phyloP scores from a whole-genome alignment of 2,888 invertebrate genomes.

The Drosophila bunnanda region DNA sequence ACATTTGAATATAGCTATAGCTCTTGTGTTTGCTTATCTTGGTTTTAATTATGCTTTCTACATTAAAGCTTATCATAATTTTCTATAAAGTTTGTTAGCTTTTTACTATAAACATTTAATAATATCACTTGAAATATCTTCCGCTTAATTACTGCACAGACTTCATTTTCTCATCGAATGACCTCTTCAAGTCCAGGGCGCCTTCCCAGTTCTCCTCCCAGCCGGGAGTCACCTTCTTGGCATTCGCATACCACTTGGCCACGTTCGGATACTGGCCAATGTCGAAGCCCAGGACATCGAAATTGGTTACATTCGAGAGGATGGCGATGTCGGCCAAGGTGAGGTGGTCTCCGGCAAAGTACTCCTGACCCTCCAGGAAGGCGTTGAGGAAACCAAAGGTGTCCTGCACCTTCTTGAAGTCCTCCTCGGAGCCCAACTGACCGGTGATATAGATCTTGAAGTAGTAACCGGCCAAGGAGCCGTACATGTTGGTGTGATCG shows the following conservation, averaged over 20 bases:
- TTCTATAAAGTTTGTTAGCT: background rate
- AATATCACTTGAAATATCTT: background rate
- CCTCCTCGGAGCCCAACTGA: conserved; percentile 43
- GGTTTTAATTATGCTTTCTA: background rate
- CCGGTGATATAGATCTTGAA: conserved; percentile 24
- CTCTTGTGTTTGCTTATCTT: background rate
- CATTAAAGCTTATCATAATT: background rate
- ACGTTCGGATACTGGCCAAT: conserved; percentile 45
- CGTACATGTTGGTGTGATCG: conserved; percentile 42
- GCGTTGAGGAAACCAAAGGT: conserved; percentile 49
- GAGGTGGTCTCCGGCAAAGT: conserved; percentile 88
- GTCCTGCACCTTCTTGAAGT: conserved; percentile 41
- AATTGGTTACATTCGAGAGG: conserved; percentile 84
- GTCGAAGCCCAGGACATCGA: conserved; percentile 32
- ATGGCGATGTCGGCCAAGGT: conserved; percentile 91
- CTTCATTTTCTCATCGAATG: conserved; percentile 65
- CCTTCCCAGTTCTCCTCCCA: conserved; percentile 85
- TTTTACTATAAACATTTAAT: background rate
- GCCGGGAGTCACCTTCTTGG: conserved; percentile 87
- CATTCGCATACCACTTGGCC: conserved; percentile 85
- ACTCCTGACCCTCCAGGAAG: conserved; percentile 50
- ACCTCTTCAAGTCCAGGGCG: conserved; percentile 84
- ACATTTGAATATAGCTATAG: background rate
- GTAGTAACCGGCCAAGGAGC: conserved; percentile 45
- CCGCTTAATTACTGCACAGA: background rate